Evolutionary conservation across 1,140 invertebrate species (phyloP).

Genomic region (Drosophila mauritiana): DNA sequence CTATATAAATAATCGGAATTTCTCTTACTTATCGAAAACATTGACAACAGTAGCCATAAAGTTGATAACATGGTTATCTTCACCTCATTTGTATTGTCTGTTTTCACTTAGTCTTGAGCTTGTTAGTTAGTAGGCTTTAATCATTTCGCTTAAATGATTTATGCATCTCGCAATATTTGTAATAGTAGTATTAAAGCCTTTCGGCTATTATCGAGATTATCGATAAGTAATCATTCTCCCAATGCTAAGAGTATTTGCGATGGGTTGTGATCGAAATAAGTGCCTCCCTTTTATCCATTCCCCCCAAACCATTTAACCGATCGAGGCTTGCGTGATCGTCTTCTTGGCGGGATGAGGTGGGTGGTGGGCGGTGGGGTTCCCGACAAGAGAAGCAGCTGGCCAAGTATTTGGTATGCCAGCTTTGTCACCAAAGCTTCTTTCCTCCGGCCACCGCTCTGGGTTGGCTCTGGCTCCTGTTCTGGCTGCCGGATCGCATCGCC

Average conservation of each 20-base stretch:
- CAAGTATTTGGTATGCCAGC: constrained; percentile 75
- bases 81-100: no score
- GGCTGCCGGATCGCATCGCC: background rate
- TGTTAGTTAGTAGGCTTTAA: no score
- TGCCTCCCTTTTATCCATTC: background rate
- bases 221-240: background rate
- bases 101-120: no score
- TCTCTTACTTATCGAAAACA: no score
- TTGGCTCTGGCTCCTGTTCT: constrained; percentile 20
- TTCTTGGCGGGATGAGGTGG: constrained; percentile 3
- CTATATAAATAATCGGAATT: no score
- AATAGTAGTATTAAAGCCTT: no score
- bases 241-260: background rate
- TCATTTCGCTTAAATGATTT: no score
- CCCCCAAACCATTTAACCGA: constrained; percentile 3
- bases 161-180: no score
- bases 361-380: background rate
- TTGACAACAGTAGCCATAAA: no score
- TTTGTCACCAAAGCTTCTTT: constrained; percentile 55
- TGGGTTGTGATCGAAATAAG: background rate
- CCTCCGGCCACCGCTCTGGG: constrained; percentile 3
- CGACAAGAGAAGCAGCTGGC: constrained; percentile 40
- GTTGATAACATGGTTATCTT: no score
- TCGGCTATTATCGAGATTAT: background rate
- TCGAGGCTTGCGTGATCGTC: constrained; percentile 11